These are phyloP conservation scores for Pantala flavescens DNA, from an alignment of 1,140 invertebrate genomes.

Conservation along the genomic window DNA sequence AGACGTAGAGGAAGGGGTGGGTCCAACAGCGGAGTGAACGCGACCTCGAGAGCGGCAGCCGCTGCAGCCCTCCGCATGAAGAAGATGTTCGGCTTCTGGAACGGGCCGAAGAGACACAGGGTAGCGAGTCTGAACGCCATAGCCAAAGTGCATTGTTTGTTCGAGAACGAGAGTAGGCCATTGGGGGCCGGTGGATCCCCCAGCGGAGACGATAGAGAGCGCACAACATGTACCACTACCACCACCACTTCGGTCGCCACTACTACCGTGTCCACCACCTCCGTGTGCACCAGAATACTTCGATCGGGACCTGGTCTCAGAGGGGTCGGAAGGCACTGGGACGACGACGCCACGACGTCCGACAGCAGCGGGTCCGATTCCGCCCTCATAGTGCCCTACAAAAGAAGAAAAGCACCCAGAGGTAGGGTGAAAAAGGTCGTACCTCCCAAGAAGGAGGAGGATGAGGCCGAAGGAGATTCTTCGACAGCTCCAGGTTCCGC, in stretches of 20 bases:
- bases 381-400: conserved; percentile 23
- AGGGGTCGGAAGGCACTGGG: conserved; percentile 71
- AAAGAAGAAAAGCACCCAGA: conserved; percentile 9
- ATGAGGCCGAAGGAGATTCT: conserved; percentile 20
- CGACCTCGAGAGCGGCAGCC: neutral
- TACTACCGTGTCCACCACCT: neutral
- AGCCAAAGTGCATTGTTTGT: conserved; percentile 84
- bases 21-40: neutral
- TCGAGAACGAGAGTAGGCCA: conserved; percentile 63
- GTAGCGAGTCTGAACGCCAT: conserved; percentile 80
- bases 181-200: neutral
- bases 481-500: neutral
- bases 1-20: neutral
- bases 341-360: conserved; percentile 28
- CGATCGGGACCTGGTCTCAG: conserved; percentile 60
- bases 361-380: conserved; percentile 18
- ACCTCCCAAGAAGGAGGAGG: conserved; percentile 15
- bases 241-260: neutral
- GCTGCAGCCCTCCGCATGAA: conserved; percentile 28
- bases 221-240: neutral
- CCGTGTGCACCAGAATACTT: conserved; percentile 44
- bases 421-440: conserved; percentile 26
- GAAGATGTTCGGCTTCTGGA: conserved; percentile 47
- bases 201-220: neutral
- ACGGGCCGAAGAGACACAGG: conserved; percentile 63